phyloP scores from a whole-genome alignment of 1,140 invertebrate genomes.

The Eupristina koningsbergeri region DNA sequence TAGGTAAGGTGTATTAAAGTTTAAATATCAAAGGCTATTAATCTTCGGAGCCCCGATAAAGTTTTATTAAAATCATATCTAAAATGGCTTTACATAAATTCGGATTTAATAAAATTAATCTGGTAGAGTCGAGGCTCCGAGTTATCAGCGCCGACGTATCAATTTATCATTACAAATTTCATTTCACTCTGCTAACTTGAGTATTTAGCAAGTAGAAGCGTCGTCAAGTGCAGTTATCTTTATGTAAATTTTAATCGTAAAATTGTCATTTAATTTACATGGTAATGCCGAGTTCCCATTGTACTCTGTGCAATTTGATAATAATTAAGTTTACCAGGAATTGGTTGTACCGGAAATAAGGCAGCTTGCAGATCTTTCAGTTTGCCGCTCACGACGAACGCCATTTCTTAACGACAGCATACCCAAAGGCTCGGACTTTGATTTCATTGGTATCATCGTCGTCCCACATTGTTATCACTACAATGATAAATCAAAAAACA shows the following conservation, averaged over 20 bases:
- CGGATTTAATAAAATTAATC: too few species aligned
- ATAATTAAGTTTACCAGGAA: conserved; percentile 61
- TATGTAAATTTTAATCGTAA: background rate
- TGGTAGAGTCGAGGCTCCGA: too few species aligned
- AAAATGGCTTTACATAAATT: too few species aligned
- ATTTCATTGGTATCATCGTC: conserved; percentile 46
- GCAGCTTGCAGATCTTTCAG: conserved; percentile 77
- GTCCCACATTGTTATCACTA: conserved; percentile 43
- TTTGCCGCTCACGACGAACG: conserved; percentile 61
- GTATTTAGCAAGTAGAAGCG: background rate
- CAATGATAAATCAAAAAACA: conserved; percentile 24
- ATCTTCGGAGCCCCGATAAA: too few species aligned
- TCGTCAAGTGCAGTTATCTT: background rate
- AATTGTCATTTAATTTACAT: background rate
- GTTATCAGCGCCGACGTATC: too few species aligned
- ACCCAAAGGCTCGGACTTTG: conserved; percentile 43
- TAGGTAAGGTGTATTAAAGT: too few species aligned
- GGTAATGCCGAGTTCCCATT: background rate
- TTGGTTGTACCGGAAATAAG: conserved; percentile 74
- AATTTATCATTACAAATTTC: background rate
- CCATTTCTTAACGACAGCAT: conserved; percentile 50
- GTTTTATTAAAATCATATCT: too few species aligned
- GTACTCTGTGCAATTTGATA: background rate
- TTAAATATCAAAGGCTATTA: too few species aligned
- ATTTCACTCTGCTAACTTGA: background rate